A percentile compares a stretch with the other conserved stretches of the same genome.
phyloP scores from a whole-genome alignment of 2,888 invertebrate genomes.

The Seira sanloemensis region DNA sequence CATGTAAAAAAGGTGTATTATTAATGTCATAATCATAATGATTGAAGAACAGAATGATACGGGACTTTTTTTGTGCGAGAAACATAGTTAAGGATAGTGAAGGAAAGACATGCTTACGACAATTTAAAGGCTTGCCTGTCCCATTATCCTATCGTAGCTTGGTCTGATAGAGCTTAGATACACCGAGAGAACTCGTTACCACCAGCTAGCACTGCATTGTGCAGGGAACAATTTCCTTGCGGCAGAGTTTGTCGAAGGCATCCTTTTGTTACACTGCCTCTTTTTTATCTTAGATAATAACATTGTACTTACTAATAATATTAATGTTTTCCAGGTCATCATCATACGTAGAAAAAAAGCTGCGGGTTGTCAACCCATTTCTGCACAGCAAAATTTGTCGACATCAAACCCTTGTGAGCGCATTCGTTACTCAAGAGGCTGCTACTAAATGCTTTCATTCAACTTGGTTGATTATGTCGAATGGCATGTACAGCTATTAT shows the following conservation, averaged over 20 bases:
- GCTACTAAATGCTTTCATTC: not conserved
- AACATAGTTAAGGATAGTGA: no score
- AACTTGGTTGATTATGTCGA: not conserved
- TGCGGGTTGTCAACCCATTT: conserved; percentile 31
- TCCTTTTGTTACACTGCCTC: not conserved
- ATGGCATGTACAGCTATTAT: conserved; percentile 13
- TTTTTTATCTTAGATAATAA: not conserved
- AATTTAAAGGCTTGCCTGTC: not conserved
- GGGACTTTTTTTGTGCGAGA: no score
- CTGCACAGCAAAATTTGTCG: not conserved
- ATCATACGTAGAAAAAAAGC: not conserved
- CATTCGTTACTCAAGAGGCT: not conserved
- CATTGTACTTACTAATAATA: no score
- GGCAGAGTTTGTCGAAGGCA: not conserved
- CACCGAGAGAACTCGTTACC: not conserved
- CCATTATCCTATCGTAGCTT: not conserved
- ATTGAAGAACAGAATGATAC: no score
- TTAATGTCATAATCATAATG: no score
- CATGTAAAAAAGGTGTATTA: no score
- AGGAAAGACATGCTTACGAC: no score
- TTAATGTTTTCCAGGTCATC: conserved; percentile 1
- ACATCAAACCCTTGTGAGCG: not conserved
- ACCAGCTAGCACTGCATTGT: not conserved
- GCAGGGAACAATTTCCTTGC: not conserved
- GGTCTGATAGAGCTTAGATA: no score